Evolutionary conservation across 2,113 vertebrate species (phyloP), one percentile per base, ranked within the genome.

Genomic region (Colistium nudipinnis): DNA sequence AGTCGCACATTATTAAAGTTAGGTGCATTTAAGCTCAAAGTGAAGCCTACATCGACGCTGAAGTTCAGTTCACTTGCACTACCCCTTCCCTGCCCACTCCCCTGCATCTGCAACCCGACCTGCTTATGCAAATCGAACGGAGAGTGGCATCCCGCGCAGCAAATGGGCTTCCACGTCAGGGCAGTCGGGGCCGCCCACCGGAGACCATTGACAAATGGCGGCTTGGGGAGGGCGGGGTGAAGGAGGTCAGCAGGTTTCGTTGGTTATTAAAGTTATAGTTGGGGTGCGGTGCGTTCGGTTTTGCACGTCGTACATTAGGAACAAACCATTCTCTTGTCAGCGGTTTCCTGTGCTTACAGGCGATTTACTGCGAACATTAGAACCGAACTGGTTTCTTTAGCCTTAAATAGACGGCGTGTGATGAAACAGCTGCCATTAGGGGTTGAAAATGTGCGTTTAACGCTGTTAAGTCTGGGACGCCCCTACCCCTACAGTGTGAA

Each of bases 281-380:
- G 91, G 92, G 93, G 93, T 93, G 94, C 92, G 92, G 95, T 86
- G 95, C 95, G 96, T 97, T 97, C 95, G 83, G 81, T 96, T 96
- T 89, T 93, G 96, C 96, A 97, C 96, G 96, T 97, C 95, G 89
- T 94, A 94, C 93, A 93, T 93, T 88, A 86, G 93, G 95, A 94
- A 90, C 75, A 83, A 94, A 96, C 96, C 93, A 94, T 93, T 94
- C 78, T 33, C 13, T 4, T 13, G 60, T 65, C 62, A 28, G 70
- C 64, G 25, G 49, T 78, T 87, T 90, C 62, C 59, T 56, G 6
- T 20, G 28, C 51, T 33, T 10, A 2, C 1, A 0, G 2, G 38
- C 43, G 51, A 62, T 61, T 74, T 68, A 33, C 10, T 1, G 14
- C 12, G 16, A 16, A 31, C 11, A 22, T 2, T 0, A 8, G 12